Conservation (phyloP, 1,140 invertebrate genomes). For the Macrocentrus cingulum region DNA sequence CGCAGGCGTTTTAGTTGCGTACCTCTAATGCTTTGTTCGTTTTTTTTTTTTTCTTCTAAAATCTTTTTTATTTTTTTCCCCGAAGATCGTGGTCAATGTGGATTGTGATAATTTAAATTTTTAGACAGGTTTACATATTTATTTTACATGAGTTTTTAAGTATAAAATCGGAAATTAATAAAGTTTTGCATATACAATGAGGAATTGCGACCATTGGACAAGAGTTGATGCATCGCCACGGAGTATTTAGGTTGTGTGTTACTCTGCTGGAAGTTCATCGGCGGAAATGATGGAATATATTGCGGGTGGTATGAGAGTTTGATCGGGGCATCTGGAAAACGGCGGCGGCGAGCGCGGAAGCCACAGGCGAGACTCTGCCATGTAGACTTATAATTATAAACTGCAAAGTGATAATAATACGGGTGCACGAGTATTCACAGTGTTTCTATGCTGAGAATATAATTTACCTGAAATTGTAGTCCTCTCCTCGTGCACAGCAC, state of each 20-base stretch:
- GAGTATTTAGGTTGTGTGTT: background rate
- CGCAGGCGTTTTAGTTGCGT: background rate
- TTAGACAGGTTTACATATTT: too few relatives aligned
- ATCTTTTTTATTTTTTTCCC: background rate
- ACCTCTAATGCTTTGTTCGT: background rate
- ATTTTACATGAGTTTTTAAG: too few relatives aligned
- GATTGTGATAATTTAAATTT: too few relatives aligned
- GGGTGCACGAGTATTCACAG: background rate
- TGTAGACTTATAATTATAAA: background rate
- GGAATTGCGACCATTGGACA: background rate
- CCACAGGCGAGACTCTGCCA: background rate
- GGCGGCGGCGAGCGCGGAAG: constrained; percentile 4
- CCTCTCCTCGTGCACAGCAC: too few relatives aligned
- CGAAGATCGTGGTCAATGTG: too few relatives aligned
- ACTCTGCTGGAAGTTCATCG: background rate
- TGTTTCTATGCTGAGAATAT: too few relatives aligned
- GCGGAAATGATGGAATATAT: constrained; percentile 22
- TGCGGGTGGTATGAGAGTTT: constrained; percentile 16
- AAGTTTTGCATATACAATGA: too few relatives aligned
- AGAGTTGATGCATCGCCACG: background rate
- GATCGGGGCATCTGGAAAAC: constrained; percentile 3
- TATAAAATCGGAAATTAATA: too few relatives aligned
- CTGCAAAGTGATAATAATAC: background rate
- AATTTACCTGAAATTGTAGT: too few relatives aligned
- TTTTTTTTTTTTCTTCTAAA: background rate